phyloP scores from a whole-genome alignment of 2,888 invertebrate genomes.

The Hemaris fuciformis region DNA sequence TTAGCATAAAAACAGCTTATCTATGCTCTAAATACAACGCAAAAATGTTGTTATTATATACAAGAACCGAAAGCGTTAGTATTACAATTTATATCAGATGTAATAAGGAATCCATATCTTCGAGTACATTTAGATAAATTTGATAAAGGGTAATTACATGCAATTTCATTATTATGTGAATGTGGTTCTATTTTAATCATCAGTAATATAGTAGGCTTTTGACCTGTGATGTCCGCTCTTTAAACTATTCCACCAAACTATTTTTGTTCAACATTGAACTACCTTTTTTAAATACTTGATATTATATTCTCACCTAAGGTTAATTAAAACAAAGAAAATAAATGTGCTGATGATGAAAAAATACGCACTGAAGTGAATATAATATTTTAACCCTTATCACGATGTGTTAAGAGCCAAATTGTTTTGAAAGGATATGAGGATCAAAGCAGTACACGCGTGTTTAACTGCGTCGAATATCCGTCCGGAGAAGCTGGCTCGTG shows the following conservation, averaged over 20 bases:
- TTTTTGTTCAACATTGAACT: neutral
- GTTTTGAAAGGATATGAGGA: slow-evolving; percentile 37
- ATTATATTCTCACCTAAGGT: neutral
- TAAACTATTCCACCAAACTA: neutral
- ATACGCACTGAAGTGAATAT: neutral
- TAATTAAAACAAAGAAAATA: slow-evolving; percentile 1
- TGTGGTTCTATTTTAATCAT: neutral
- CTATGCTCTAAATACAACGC: too few relatives aligned
- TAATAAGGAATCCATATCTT: neutral
- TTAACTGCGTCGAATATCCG: slow-evolving; percentile 62
- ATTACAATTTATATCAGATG: neutral
- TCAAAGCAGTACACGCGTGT: slow-evolving; percentile 55
- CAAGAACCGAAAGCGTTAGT: neutral
- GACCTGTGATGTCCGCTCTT: neutral
- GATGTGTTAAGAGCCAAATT: slow-evolving; percentile 32
- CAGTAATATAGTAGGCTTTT: neutral
- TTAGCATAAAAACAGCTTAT: too few relatives aligned
- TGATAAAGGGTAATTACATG: neutral
- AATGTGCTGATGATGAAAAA: neutral
- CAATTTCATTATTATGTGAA: neutral
- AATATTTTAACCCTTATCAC: slow-evolving; percentile 25
- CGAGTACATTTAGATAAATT: neutral
- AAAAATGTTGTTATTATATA: too few relatives aligned
- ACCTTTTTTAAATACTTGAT: neutral
- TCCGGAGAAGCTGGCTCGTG: slow-evolving; percentile 56